A percentile compares a stretch with the other conserved stretches of the same genome.
Conservation (phyloP, 1,140 invertebrate species). For the Chymomyza costata region DNA sequence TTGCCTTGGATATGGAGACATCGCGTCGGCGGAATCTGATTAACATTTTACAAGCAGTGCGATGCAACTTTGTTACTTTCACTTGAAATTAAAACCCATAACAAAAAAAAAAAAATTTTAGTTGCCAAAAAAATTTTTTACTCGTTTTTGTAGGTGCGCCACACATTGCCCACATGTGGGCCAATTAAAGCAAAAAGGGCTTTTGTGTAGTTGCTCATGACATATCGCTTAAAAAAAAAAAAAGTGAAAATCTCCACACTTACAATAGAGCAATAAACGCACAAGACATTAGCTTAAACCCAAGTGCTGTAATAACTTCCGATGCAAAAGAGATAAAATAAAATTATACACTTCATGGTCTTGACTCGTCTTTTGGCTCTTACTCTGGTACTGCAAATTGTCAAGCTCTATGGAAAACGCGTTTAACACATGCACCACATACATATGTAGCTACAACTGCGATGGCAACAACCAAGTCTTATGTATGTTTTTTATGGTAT, state of each 20-base stretch:
- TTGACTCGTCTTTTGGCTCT: constrained; percentile 3
- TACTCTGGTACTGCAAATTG: constrained; percentile 26
- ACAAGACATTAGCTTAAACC: no score
- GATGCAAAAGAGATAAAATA: constrained; percentile 41
- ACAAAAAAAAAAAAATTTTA: constrained; percentile 19
- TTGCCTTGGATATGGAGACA: no score
- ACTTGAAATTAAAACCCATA: constrained; percentile 66
- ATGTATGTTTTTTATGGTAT: no score
- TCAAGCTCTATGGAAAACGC: constrained; percentile 4
- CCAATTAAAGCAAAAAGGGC: constrained; percentile 49
- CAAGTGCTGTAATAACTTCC: constrained; percentile 51
- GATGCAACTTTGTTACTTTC: constrained; percentile 71
- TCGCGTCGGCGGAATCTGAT: constrained; percentile 45
- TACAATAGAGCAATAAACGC: constrained; percentile 6
- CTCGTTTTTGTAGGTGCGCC: constrained; percentile 8
- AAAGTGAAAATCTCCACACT: background rate
- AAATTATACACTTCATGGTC: constrained; percentile 53
- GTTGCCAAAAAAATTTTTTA: background rate
- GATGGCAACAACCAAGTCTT: no score
- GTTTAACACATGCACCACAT: background rate
- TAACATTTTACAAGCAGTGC: constrained; percentile 69
- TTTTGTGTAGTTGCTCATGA: constrained; percentile 20
- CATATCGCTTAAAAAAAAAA: no score
- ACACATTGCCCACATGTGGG: constrained; percentile 61
- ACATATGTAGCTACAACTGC: no score